Base-by-base conservation (phyloP, 2,113 vertebrate genomes). In the Entomyzon cyanotis region DNA sequence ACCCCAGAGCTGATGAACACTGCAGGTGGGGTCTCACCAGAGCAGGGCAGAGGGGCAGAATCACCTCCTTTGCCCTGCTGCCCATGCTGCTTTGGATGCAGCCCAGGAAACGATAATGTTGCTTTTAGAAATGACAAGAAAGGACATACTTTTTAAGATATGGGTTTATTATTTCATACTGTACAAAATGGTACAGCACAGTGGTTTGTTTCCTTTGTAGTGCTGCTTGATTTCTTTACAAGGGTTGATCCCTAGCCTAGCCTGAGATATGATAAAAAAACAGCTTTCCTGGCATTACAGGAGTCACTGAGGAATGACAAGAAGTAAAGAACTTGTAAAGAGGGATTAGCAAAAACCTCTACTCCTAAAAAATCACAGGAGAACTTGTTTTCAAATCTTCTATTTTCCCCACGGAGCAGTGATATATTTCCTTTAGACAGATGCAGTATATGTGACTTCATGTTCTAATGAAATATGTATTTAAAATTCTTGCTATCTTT, bases 1-100 rank as follows among this genome's bases (percentile, higher is more conserved):
- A 8, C 7, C 11, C 33, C 27, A 69, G 33, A 33, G 21, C 18
- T 46, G 39, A 19, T 33, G 11, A 77, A 53, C 3, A 8, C 18
- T 52, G 1, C 18, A 52, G 46, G 9, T 28, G 39, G 17, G 11
- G 2, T 60, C 46, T 60, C 46, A 60, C 27, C 53, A 60, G 4
- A 44, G 33, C 25, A 58, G 62, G 41, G 24, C 1, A 58, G 31
- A 67, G 52, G 9, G 17, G 17, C 31, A 50, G 20, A n/a, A 60
- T 19, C 24, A 5, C 15, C 37, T 42, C 17, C 21, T 27, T 31
- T 2, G 14, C 7, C 39, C 63, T 69, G 22, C 46, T 60, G 37
- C 5, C 53, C 33, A 31, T 0, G 0, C 17, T 67, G 18, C 11
- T 69, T 37, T 52, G 4, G 14, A 8, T 69, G 33, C 6, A 69